Conservation (phyloP, 2,113 vertebrate genomes). For the Emydocephalus ijimae region DNA sequence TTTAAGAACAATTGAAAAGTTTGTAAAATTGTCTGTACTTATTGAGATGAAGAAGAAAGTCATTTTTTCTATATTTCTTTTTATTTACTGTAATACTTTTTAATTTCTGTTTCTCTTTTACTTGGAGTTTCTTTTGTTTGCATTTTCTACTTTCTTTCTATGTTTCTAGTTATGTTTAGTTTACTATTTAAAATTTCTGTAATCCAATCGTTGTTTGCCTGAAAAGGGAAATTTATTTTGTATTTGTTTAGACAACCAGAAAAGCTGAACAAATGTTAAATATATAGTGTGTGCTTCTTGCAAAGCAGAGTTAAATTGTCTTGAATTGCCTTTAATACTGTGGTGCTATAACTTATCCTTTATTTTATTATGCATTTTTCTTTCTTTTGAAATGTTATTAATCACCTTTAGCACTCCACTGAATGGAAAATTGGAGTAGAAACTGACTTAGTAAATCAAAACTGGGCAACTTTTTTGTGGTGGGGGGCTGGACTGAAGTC, state of each 20-base stretch:
- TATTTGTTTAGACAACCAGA: not conserved
- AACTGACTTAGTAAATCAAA: not conserved
- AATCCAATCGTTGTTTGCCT: not conserved
- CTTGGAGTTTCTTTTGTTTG: not conserved
- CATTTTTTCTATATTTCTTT: not conserved
- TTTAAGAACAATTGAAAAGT: not conserved
- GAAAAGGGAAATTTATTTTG: not conserved
- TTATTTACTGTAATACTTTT: not conserved
- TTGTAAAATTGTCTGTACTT: not conserved
- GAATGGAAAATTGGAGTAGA: not conserved
- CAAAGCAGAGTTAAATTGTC: not conserved
- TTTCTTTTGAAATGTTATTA: not conserved
- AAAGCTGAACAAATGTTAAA: not conserved
- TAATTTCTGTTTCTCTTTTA: not conserved
- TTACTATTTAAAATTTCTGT: not conserved
- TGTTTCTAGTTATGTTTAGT: not conserved
- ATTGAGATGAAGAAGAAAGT: not conserved
- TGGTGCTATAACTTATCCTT: not conserved
- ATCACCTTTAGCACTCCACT: not conserved
- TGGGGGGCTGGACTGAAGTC: not conserved
- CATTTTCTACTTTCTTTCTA: not conserved
- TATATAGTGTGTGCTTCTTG: not conserved
- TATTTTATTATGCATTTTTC: not conserved
- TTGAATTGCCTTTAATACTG: not conserved
- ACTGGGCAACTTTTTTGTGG: not conserved